phyloP scores from a whole-genome alignment of 2,888 invertebrate genomes.

The Abrostola tripartita region DNA sequence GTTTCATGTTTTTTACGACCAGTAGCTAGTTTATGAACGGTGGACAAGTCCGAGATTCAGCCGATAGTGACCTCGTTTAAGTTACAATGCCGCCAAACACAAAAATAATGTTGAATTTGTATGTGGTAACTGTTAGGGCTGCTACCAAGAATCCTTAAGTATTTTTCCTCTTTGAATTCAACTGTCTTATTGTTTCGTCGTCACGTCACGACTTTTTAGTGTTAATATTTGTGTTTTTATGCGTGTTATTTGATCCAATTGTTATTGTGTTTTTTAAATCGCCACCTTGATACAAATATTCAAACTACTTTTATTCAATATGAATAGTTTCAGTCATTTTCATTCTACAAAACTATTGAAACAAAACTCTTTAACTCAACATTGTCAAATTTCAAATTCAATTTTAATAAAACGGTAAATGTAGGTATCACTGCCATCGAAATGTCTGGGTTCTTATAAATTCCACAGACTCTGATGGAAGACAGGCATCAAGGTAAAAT shows the following conservation, averaged over 20 bases:
- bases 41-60: conserved; percentile 46
- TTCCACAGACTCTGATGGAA: conserved; percentile 20
- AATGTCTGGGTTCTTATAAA: conserved; percentile 15
- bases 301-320: too few species aligned
- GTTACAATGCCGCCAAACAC: conserved; percentile 30
- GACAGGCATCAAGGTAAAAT: conserved; percentile 26
- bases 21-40: conserved; percentile 55
- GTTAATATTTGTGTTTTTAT: too few species aligned
- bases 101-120: conserved; percentile 25
- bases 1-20: conserved; percentile 58
- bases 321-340: too few species aligned
- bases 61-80: conserved; percentile 45
- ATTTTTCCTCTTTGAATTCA: background rate
- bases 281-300: too few species aligned
- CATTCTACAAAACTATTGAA: too few species aligned
- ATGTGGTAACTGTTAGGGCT: background rate
- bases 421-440: background rate
- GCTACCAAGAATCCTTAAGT: background rate
- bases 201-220: too few species aligned
- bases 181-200: too few species aligned
- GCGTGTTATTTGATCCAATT: too few species aligned
- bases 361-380: too few species aligned
- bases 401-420: background rate
- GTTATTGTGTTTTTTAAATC: too few species aligned
- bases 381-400: too few species aligned